Conservation (phyloP, 2,113 vertebrate species). For the Nibea coibor region DNA sequence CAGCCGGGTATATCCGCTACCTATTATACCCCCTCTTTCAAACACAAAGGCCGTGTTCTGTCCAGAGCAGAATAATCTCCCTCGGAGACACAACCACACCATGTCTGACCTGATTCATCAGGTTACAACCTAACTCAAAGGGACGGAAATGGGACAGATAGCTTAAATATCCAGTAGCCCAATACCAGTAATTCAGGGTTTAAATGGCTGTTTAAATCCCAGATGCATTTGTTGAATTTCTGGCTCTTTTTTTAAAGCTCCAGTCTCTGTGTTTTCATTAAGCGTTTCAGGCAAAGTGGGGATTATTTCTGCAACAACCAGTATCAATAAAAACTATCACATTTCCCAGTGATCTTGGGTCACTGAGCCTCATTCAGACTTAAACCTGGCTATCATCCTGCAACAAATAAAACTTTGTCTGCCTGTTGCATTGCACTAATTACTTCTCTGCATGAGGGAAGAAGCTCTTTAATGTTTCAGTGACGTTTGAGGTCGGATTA, state of each 20-base stretch:
- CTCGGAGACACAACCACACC: slow-evolving; percentile 54
- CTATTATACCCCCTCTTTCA: slow-evolving; percentile 54
- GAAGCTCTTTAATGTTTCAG: slow-evolving; percentile 58
- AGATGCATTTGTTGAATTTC: neutral
- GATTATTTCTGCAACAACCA: neutral
- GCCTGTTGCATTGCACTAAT: slow-evolving; percentile 10
- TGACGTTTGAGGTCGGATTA: slow-evolving; percentile 1
- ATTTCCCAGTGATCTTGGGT: neutral
- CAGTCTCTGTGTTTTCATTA: neutral
- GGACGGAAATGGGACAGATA: slow-evolving; percentile 57
- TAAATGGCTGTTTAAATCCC: slow-evolving; percentile 24
- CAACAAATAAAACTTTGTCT: neutral
- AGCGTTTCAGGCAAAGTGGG: neutral
- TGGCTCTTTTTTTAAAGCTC: neutral
- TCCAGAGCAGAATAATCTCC: slow-evolving; percentile 41
- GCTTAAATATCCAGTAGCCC: slow-evolving; percentile 45
- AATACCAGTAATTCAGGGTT: slow-evolving; percentile 6
- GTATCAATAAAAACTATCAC: neutral
- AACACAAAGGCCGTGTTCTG: slow-evolving; percentile 72
- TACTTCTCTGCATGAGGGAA: slow-evolving; percentile 38
- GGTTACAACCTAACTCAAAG: slow-evolving; percentile 68
- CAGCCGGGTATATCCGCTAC: slow-evolving; percentile 29
- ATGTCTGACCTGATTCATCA: slow-evolving; percentile 64
- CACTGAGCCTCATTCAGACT: neutral
- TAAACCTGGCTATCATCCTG: neutral